A percentile compares a stretch with the other conserved stretches of the same genome.
These are phyloP conservation scores for Calcarius lapponicus DNA, from an alignment of 2,797 vertebrate genomes.

Conservation along the genomic window DNA sequence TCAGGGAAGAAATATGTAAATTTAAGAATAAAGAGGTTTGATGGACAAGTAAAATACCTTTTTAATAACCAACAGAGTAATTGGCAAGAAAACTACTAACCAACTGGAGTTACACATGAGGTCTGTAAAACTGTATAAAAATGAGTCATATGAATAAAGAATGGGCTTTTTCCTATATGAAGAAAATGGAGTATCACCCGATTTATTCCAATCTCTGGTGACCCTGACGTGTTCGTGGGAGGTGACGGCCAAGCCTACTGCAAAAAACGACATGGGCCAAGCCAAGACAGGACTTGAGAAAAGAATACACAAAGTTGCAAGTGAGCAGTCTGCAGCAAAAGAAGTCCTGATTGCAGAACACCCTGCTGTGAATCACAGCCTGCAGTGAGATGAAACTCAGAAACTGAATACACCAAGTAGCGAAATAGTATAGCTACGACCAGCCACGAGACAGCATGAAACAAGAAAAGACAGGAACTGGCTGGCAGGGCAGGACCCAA, in stretches of 20 bases:
- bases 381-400: neutral
- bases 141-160: neutral
- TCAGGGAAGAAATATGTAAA: neutral
- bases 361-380: neutral
- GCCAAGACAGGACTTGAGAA: neutral
- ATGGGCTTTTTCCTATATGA: neutral
- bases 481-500: neutral
- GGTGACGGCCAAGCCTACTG: accelerated
- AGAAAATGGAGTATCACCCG: neutral
- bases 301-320: neutral
- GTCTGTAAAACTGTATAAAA: neutral
- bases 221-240: accelerated
- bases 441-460: neutral
- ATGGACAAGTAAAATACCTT: neutral
- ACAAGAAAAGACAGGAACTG: neutral
- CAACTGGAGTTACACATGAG: neutral
- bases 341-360: neutral
- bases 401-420: neutral
- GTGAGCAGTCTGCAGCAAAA: neutral
- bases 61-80: neutral
- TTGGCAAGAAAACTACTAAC: neutral
- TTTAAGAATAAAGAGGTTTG: neutral
- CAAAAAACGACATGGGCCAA: accelerated
- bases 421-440: neutral
- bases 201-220: neutral